phyloP scores from a whole-genome alignment of 1,140 invertebrate genomes.

The Nomia melanderi region DNA sequence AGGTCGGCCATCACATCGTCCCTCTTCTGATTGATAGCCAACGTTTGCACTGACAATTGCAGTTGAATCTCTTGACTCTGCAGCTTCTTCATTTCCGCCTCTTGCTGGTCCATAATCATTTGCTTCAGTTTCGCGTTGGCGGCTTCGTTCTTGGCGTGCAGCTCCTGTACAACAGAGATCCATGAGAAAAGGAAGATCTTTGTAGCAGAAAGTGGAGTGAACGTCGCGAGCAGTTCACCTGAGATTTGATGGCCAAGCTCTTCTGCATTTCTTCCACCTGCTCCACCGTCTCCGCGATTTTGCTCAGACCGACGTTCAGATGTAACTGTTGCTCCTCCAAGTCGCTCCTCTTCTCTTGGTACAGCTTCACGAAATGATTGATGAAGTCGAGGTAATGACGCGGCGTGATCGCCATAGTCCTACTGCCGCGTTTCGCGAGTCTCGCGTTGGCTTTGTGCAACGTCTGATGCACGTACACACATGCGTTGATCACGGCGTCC shows the following conservation, averaged over 20 bases:
- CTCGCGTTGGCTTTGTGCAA: conserved; percentile 96
- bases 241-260: conserved; percentile 97
- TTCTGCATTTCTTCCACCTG: conserved; percentile 99
- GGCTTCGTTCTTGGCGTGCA: conserved; percentile 99
- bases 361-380: conserved; percentile 99
- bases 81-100: conserved; percentile 99
- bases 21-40: conserved; percentile 95
- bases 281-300: conserved; percentile 99
- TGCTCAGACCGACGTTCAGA: conserved; percentile 98
- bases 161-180: conserved; percentile 83
- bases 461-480: conserved; percentile 99
- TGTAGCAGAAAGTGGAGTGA: not conserved
- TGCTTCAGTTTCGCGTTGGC: conserved; percentile 99
- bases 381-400: conserved; percentile 99
- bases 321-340: conserved; percentile 99
- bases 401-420: conserved; percentile 98
- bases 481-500: conserved; percentile 98
- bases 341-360: conserved; percentile 98
- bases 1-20: conserved; percentile 96
- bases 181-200: not conserved
- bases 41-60: conserved; percentile 93
- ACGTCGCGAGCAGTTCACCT: conserved; percentile 77
- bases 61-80: conserved; percentile 98
- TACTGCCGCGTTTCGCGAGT: conserved; percentile 93
- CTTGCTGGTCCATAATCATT: conserved; percentile 99